phyloP scores from a whole-genome alignment of 2,888 invertebrate genomes.

The Julus scandinavius region DNA sequence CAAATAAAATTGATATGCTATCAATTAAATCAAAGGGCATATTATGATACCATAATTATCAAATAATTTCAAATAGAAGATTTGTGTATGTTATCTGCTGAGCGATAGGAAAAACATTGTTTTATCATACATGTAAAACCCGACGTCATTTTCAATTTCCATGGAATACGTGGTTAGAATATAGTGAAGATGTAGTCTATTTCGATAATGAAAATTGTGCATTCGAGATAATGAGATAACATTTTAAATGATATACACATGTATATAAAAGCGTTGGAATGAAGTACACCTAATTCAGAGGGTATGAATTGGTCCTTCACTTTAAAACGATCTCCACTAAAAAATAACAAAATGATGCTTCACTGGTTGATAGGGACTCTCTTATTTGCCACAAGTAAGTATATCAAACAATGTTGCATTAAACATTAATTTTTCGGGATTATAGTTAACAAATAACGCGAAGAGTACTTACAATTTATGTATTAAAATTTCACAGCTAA shows the following conservation, averaged over 20 bases:
- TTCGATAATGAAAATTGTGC: background rate
- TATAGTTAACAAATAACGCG: too few relatives aligned
- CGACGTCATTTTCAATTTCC: background rate
- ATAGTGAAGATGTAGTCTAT: background rate
- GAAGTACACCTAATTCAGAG: background rate
- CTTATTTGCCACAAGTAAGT: background rate
- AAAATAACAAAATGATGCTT: background rate
- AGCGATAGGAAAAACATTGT: background rate
- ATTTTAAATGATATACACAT: background rate
- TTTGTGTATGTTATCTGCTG: background rate
- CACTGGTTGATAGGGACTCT: background rate
- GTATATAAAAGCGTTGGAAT: background rate
- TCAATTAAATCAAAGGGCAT: background rate
- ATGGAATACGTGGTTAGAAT: background rate
- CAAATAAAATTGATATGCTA: background rate
- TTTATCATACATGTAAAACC: background rate
- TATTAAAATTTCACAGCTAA: too few relatives aligned
- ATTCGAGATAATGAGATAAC: background rate
- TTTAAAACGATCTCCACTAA: background rate
- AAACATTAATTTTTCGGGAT: too few relatives aligned
- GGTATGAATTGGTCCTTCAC: background rate
- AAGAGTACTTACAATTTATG: too few relatives aligned
- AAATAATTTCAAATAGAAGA: background rate
- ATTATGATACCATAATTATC: background rate
- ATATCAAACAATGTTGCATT: background rate